These are phyloP conservation scores for Geotrypetes seraphini DNA, from an alignment of 2,797 vertebrate genomes.

Conservation along the genomic window DNA sequence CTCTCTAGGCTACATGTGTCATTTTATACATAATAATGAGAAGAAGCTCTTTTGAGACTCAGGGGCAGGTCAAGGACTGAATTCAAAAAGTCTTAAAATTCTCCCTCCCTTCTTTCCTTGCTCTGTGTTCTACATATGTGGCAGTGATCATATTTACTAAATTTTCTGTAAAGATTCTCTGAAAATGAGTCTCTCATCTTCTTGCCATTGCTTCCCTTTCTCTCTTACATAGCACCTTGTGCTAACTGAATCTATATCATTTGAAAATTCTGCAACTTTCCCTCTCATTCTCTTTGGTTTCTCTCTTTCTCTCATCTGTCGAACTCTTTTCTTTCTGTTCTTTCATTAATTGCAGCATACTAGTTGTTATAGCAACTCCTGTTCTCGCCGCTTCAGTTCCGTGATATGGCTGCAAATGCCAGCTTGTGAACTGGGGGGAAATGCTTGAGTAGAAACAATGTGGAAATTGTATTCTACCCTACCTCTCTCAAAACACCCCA, in stretches of 20 bases:
- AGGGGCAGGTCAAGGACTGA: too few species aligned
- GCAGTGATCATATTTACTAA: background rate
- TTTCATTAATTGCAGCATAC: conserved; percentile 48
- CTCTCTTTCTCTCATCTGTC: conserved; percentile 1
- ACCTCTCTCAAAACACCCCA: too few species aligned
- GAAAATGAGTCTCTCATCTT: conserved; percentile 7
- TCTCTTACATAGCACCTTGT: too few species aligned
- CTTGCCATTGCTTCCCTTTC: conserved; percentile 14
- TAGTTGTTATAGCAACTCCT: conserved; percentile 54
- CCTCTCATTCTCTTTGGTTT: background rate
- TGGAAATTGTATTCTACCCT: too few species aligned
- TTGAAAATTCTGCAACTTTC: too few species aligned
- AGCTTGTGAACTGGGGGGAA: too few species aligned
- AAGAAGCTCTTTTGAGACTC: too few species aligned
- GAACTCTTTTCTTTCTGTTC: conserved; percentile 31
- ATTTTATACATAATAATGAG: too few species aligned
- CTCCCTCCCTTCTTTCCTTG: conserved; percentile 11
- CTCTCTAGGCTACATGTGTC: too few species aligned
- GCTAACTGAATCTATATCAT: too few species aligned
- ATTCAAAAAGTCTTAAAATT: conserved; percentile 4
- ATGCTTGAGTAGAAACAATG: too few species aligned
- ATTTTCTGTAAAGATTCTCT: conserved; percentile 2
- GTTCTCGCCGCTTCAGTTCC: conserved; percentile 25
- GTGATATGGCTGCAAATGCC: conserved; percentile 29
- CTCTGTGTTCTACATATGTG: conserved; percentile 4